These are phyloP conservation scores for Saccostrea glomerata DNA, from an alignment of 1,140 invertebrate genomes.

Conservation along the genomic window DNA sequence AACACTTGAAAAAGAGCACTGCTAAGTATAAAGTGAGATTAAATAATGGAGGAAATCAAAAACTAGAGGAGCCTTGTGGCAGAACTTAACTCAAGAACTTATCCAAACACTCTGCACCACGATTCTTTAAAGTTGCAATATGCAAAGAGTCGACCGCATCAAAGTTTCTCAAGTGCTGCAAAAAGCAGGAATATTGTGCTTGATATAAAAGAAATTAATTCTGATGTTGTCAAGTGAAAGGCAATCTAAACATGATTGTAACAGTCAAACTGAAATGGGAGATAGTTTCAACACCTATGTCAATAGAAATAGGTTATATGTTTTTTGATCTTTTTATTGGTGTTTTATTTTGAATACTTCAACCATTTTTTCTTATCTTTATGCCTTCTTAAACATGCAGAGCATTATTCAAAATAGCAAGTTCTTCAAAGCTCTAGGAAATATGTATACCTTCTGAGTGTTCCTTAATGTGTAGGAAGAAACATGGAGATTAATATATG, in stretches of 20 bases:
- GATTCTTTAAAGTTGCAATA: neutral
- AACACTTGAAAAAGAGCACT: neutral
- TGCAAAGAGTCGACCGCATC: neutral
- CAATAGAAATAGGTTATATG: slow-evolving; percentile 28
- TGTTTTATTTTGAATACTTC: slow-evolving; percentile 32
- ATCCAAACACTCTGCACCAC: neutral
- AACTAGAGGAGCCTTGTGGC: slow-evolving; percentile 3
- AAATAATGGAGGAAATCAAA: neutral
- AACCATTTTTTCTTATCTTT: neutral
- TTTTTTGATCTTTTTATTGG: slow-evolving; percentile 35
- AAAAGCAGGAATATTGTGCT: neutral
- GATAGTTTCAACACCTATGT: slow-evolving; percentile 28
- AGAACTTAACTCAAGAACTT: neutral
- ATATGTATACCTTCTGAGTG: neutral
- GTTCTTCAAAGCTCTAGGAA: neutral
- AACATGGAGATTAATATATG: neutral
- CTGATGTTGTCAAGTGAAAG: slow-evolving; percentile 12
- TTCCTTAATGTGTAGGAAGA: neutral
- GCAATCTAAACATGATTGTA: slow-evolving; percentile 17
- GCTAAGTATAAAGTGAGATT: slow-evolving; percentile 1
- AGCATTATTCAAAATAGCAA: slow-evolving; percentile 13
- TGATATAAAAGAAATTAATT: slow-evolving; percentile 31
- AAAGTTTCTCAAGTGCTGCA: slow-evolving; percentile 29
- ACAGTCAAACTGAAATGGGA: slow-evolving; percentile 9
- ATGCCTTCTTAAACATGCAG: slow-evolving; percentile 27